These are phyloP conservation scores for Monoplex corrugatus DNA, from an alignment of 2,888 invertebrate species.

Conservation along the genomic window DNA sequence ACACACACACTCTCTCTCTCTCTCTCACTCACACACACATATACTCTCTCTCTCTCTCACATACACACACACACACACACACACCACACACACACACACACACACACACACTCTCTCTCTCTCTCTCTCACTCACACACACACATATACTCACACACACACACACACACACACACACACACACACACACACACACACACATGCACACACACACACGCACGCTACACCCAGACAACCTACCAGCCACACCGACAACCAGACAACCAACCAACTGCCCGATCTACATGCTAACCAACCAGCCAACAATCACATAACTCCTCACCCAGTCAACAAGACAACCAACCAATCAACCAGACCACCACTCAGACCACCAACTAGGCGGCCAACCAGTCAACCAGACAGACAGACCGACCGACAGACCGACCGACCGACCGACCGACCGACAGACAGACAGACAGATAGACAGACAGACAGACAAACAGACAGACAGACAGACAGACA, in stretches of 20 bases:
- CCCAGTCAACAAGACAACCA: too few species aligned
- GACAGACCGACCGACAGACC: too few species aligned
- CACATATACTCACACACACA: not conserved
- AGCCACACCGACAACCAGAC: too few species aligned
- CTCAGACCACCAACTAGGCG: too few species aligned
- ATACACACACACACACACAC: not conserved
- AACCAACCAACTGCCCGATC: too few species aligned
- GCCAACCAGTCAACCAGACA: too few species aligned
- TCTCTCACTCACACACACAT: not conserved
- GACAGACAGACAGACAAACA: not conserved
- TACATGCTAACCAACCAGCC: too few species aligned
- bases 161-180: not conserved
- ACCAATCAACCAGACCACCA: too few species aligned
- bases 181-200: not conserved
- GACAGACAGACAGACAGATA: too few species aligned
- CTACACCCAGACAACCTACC: too few species aligned
- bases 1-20: not conserved
- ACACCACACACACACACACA: conserved; percentile 1
- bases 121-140: not conserved
- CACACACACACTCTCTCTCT: not conserved
- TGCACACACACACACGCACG: not conserved
- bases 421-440: not conserved
- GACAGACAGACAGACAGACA: conserved; percentile 1
- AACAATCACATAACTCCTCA: too few species aligned
- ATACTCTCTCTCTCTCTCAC: not conserved